phyloP scores from a whole-genome alignment of 2,797 vertebrate species.

The Pteronotus mesoamericanus region DNA sequence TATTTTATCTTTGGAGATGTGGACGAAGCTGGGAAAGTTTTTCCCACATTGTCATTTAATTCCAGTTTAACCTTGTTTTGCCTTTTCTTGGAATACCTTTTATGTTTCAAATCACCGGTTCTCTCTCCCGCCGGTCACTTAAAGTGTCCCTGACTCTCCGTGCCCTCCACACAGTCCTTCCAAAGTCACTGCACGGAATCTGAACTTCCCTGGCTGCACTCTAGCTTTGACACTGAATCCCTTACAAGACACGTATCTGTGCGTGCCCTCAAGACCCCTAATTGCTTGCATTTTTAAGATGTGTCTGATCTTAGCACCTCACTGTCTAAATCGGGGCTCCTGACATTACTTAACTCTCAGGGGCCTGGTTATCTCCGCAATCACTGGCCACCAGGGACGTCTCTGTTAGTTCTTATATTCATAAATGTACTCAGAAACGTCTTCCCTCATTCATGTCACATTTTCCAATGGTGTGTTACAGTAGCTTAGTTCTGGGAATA shows the following conservation, averaged over 20 bases:
- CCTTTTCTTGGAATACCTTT: neutral
- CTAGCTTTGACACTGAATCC: neutral
- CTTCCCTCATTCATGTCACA: neutral
- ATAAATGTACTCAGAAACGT: neutral
- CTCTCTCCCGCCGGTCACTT: neutral
- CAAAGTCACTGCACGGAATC: neutral
- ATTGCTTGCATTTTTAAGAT: neutral
- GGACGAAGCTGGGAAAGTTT: neutral
- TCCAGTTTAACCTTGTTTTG: neutral
- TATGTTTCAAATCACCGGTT: neutral
- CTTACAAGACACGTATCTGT: neutral
- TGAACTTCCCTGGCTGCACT: neutral
- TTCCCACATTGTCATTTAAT: neutral
- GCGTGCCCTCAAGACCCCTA: neutral
- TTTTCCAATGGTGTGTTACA: neutral
- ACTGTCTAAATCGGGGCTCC: neutral
- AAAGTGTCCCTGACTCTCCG: neutral
- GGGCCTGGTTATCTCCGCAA: neutral
- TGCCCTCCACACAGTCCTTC: neutral
- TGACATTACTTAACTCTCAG: neutral
- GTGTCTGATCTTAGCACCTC: neutral
- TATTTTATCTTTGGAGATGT: conserved; percentile 6
- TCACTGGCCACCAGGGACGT: neutral
- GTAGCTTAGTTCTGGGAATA: neutral
- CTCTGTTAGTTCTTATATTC: neutral